Evolutionary conservation across 2,888 invertebrate species (phyloP).

Genomic region (Apamea anceps): DNA sequence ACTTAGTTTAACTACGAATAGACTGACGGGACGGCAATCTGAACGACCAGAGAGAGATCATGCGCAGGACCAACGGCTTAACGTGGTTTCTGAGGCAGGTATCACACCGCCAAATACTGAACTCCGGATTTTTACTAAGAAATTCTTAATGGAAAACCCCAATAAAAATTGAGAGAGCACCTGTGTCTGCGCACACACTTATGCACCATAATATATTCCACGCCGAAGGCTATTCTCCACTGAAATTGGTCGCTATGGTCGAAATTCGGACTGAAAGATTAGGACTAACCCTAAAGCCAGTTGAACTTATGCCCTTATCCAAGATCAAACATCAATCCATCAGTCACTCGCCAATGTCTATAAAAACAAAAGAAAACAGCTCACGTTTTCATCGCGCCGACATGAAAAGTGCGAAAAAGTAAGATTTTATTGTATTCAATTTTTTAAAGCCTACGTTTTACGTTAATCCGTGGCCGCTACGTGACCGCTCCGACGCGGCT

Average conservation of each 20-base stretch:
- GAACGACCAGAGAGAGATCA: not conserved
- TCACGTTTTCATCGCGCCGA: conserved; percentile 37
- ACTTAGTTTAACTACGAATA: too few species aligned
- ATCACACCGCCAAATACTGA: not conserved
- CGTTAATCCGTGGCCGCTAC: conserved; percentile 54
- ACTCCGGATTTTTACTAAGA: not conserved
- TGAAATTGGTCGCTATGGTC: not conserved
- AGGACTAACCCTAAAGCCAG: not conserved
- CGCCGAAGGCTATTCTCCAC: not conserved
- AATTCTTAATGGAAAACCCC: not conserved
- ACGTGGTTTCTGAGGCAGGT: not conserved
- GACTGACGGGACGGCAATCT: not conserved
- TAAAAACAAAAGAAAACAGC: conserved; percentile 37
- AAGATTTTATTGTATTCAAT: conserved; percentile 58
- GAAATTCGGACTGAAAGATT: not conserved
- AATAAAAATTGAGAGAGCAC: not conserved
- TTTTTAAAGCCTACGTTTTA: conserved; percentile 55
- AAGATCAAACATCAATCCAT: conserved; percentile 35
- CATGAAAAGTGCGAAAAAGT: conserved; percentile 48
- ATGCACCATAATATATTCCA: not conserved
- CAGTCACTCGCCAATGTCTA: conserved; percentile 8
- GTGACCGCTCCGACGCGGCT: conserved; percentile 52
- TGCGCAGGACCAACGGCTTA: not conserved
- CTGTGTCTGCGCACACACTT: not conserved
- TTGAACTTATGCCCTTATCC: not conserved